These are phyloP conservation scores for Crotalus viridis DNA, from an alignment of 2,113 vertebrate species.

Conservation along the genomic window DNA sequence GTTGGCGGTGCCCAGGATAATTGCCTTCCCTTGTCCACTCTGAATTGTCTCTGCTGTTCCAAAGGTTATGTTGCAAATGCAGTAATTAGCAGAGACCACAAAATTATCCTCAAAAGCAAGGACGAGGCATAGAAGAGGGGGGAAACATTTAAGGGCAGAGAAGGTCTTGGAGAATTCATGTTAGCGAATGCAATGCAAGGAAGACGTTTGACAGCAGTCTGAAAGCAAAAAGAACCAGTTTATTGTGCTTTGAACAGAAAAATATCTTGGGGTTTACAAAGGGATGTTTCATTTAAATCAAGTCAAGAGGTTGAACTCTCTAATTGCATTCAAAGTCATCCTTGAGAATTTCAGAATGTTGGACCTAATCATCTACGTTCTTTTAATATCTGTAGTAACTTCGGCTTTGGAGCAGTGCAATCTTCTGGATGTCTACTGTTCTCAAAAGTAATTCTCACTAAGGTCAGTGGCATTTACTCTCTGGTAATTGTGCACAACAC, in stretches of 20 bases:
- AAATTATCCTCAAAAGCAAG: constrained; percentile 49
- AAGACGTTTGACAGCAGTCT: neutral
- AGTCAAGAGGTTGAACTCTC: constrained; percentile 27
- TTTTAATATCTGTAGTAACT: neutral
- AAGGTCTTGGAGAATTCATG: constrained; percentile 38
- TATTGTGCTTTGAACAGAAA: neutral
- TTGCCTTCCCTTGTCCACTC: neutral
- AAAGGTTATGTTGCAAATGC: constrained; percentile 31
- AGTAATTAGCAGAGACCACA: constrained; percentile 52
- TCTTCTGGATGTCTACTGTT: neutral
- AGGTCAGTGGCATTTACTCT: neutral
- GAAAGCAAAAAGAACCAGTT: neutral
- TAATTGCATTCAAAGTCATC: constrained; percentile 12
- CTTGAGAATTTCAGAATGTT: constrained; percentile 30
- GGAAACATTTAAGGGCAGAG: constrained; percentile 44
- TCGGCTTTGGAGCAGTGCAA: neutral
- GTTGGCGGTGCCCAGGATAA: neutral
- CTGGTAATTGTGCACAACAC: neutral
- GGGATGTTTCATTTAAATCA: constrained; percentile 42
- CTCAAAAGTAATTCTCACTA: neutral
- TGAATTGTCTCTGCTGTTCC: neutral
- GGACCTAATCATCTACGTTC: constrained; percentile 1
- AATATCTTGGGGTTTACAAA: constrained; percentile 23
- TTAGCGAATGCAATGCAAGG: constrained; percentile 48
- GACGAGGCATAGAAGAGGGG: constrained; percentile 32